Base-by-base conservation (phyloP, 2,113 vertebrate genomes). In the Salminus brasiliensis region DNA sequence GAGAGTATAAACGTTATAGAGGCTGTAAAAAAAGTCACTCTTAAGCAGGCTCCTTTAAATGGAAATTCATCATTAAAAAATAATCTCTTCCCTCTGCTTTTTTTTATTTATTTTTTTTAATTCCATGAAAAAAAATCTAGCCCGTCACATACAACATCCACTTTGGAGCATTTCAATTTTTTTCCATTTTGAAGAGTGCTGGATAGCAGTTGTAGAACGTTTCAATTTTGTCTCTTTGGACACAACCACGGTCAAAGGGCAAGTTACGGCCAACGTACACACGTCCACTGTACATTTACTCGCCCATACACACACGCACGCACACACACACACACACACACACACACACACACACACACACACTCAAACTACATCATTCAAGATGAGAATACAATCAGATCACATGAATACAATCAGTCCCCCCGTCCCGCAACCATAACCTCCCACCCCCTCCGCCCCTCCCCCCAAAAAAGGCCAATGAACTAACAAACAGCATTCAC, bases 311-410 rank as follows among this genome's bases (percentile, higher is more conserved):
- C 76, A 65, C 59, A 66, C 62, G 41, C n/a, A n/a, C n/a, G n/a
- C n/a, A n/a, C n/a, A n/a, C n/a, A n/a, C n/a, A n/a, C n/a, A n/a
- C n/a, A n/a, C n/a, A n/a, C n/a, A n/a, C 68, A 29, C 59, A 55
- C 67, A 52, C 76, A 65, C 59, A 66, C 62, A 36, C n/a, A n/a
- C n/a, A n/a, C n/a, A n/a, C n/a, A n/a, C n/a, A n/a, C n/a, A n/a
- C n/a, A n/a, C n/a, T n/a, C n/a, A n/a, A n/a, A n/a, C 30, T 59
- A 80, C 60, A 47, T 78, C 76, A 27, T 78, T 78, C 67, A 36
- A 76, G 72, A 68, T 78, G 72, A 71, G 73, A 80, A 65, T 63
- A 82, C 79, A 78, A 84, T 81, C 83, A 80, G 30, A 74, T 63
- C 68, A 62, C 62, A n/a, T n/a, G 73, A 80, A 65, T 63, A 82